These are phyloP conservation scores for Anniella stebbinsi DNA, from an alignment of 2,797 vertebrate genomes.

Conservation along the genomic window DNA sequence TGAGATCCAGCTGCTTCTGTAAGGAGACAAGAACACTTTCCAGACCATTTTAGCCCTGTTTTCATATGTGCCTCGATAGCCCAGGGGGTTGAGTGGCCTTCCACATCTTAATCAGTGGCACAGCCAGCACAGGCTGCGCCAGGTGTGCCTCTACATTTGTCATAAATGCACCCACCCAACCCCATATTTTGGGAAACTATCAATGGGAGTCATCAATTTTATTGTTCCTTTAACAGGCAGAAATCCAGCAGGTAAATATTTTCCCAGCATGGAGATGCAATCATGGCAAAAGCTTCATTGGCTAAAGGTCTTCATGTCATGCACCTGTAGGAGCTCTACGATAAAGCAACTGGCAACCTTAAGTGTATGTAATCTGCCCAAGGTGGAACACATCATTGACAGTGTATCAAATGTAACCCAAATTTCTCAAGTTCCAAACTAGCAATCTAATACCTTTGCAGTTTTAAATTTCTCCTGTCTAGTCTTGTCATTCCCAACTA, in stretches of 20 bases:
- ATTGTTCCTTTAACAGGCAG: background rate
- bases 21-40: background rate
- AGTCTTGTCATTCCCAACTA: background rate
- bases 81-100: background rate
- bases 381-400: background rate
- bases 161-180: background rate
- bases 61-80: background rate
- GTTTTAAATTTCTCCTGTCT: background rate
- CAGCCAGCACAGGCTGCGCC: background rate
- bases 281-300: background rate
- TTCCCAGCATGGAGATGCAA: background rate
- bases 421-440: background rate
- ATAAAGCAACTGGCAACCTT: background rate
- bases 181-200: background rate
- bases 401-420: background rate
- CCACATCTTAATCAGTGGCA: too few relatives aligned
- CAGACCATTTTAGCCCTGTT: background rate
- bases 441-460: background rate
- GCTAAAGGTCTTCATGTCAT: background rate
- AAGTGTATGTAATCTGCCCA: background rate
- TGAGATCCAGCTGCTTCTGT: background rate
- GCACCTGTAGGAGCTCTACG: background rate
- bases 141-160: background rate
- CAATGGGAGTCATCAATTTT: background rate
- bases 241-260: background rate